Evolutionary conservation across 2,888 invertebrate species (phyloP).

Genomic region (Bombyx huttoni): DNA sequence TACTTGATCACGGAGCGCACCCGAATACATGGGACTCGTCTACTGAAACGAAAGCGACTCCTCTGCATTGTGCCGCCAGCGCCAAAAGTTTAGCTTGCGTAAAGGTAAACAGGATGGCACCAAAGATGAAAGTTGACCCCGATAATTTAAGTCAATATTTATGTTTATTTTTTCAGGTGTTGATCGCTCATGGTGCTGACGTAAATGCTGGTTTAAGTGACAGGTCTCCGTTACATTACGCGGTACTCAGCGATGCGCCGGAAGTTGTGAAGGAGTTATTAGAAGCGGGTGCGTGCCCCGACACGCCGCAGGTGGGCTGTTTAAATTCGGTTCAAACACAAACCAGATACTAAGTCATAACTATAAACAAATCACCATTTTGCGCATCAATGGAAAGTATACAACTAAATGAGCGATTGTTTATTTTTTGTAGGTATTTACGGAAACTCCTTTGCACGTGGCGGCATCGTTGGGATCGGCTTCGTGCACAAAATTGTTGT

Average conservation of each 20-base stretch:
- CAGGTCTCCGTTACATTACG: constrained; percentile 86
- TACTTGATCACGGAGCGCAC: constrained; percentile 78
- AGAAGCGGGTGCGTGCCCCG: constrained; percentile 84
- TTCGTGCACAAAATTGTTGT: constrained; percentile 78
- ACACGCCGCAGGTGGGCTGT: constrained; percentile 80
- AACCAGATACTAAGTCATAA: constrained; percentile 7
- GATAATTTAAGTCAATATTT: constrained; percentile 13
- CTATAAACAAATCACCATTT: constrained; percentile 4
- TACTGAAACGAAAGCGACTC: constrained; percentile 77
- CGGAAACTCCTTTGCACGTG: constrained; percentile 87
- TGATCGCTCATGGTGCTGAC: constrained; percentile 82
- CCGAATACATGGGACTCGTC: constrained; percentile 81
- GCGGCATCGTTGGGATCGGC: constrained; percentile 82
- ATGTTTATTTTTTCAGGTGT: constrained; percentile 49
- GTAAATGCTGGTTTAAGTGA: constrained; percentile 81
- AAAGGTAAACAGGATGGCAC: constrained; percentile 49
- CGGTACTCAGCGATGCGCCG: constrained; percentile 81
- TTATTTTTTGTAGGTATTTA: constrained; percentile 74
- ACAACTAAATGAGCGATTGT: neutral
- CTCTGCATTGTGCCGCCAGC: constrained; percentile 84
- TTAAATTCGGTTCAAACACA: constrained; percentile 2
- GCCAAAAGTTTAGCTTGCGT: constrained; percentile 74
- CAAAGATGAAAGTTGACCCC: constrained; percentile 22
- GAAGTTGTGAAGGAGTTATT: constrained; percentile 82
- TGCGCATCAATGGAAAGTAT: constrained; percentile 4